Base-by-base conservation (phyloP, 2,888 invertebrate genomes). In the Drosophila nr. fundita region DNA sequence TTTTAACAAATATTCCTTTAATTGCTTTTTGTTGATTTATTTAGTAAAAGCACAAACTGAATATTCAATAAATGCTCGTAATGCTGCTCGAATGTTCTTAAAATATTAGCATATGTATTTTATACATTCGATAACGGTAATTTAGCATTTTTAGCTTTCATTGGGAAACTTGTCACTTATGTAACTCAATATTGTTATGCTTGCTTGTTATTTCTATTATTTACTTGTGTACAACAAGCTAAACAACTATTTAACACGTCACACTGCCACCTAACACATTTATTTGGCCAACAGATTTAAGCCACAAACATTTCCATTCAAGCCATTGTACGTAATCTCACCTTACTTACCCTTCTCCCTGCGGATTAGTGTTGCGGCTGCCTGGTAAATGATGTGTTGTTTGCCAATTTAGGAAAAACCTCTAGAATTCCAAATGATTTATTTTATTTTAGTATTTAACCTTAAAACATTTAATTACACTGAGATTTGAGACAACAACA, bases 351-450 rank as follows among this genome's bases (percentile, higher is more conserved):
- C 48, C 49, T 21, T 32, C 32, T 21, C 13, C 42, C 45, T 40
- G 34, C 32, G 27, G 45, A 42, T 30, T 54, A 50, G 42, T 65
- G 32, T 48, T 29, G 58, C 67, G 32, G 62, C 48, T 40, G 58
- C 32, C 58, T 65, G 67, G 67, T 83, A 87, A 87, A 89, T 78
- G 78, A 72, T 76, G 84, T 83, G 84, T 76, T 79, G 66, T 87
- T 65, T 68, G 66, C 87, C 87, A 87, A 85, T 85, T 89, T 76
- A 59, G 68, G 50, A 38, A 49, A 57, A 77, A 66, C 27, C 27
- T 29, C n/a, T 27, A 15, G 49, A 80, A 68, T 61, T 67, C 48
- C 32, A 68, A 66, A 65, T 73, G 70, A 73, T 81, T 79, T 78
- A 80, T 69, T 68, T 61, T 68, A 42, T 55, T 55, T 38, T 18